These are phyloP conservation scores for Cecropterus lyciades DNA, from an alignment of 1,140 invertebrate genomes.

Conservation along the genomic window DNA sequence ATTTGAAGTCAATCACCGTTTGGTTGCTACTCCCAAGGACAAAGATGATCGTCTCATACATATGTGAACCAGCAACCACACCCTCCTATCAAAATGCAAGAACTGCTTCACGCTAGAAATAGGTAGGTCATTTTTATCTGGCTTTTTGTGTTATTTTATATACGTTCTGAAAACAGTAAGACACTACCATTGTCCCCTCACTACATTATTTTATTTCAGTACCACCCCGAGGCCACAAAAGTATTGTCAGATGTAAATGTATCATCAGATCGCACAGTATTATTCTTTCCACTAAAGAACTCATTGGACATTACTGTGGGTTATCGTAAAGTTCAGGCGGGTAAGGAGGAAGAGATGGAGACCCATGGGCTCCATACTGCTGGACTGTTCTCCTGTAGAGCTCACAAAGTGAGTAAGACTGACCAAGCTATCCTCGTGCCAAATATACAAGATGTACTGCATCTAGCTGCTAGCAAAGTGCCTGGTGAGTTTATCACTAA, in stretches of 20 bases:
- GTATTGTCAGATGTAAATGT: constrained; percentile 70
- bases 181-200: too few species aligned
- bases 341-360: constrained; percentile 73
- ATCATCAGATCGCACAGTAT: constrained; percentile 64
- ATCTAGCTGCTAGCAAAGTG: constrained; percentile 84
- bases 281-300: constrained; percentile 88
- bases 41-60: too few species aligned
- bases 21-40: too few species aligned
- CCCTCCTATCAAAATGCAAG: too few species aligned
- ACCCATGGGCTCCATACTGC: constrained; percentile 70
- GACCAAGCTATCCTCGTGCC: constrained; percentile 87
- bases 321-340: constrained; percentile 84
- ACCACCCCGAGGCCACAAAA: constrained; percentile 71
- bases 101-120: too few species aligned
- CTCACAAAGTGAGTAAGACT: constrained; percentile 66
- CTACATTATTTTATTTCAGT: constrained; percentile 56
- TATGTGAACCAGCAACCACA: too few species aligned
- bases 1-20: too few species aligned
- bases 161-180: too few species aligned
- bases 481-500: constrained; percentile 55
- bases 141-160: too few species aligned
- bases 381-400: constrained; percentile 74
- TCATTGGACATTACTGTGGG: constrained; percentile 85
- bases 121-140: too few species aligned
- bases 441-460: constrained; percentile 87